phyloP scores from a whole-genome alignment of 35 echinoderm and acorn worm species.

The Apostichopus californicus region DNA sequence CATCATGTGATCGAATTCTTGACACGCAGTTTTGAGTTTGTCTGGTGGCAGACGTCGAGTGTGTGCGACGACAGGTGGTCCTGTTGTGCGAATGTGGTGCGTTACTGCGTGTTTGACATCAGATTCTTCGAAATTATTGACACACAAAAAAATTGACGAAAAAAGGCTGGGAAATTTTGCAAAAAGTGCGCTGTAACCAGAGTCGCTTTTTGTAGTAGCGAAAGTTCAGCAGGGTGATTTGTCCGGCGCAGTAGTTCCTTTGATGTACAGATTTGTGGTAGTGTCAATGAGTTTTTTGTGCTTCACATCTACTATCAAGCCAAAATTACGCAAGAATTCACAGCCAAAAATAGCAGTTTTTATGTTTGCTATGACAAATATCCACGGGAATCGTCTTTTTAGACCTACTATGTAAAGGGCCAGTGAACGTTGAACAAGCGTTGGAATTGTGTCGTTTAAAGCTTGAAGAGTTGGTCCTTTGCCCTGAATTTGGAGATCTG shows the following conservation, averaged over 20 bases:
- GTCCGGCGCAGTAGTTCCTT: not conserved
- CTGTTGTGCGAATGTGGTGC: constrained; percentile 46
- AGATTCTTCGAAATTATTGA: not conserved
- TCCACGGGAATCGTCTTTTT: not conserved
- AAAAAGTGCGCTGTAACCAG: not conserved
- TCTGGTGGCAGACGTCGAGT: constrained; percentile 38
- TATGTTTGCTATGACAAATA: constrained; percentile 12
- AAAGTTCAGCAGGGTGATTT: not conserved
- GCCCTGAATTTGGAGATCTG: not conserved
- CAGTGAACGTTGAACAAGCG: constrained; percentile 6
- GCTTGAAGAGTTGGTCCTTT: constrained; percentile 26
- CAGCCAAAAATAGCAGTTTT: not conserved
- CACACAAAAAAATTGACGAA: too few relatives aligned
- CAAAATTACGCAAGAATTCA: constrained; percentile 51
- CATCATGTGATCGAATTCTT: constrained; percentile 58
- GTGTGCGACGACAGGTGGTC: constrained; percentile 15
- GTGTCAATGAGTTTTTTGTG: not conserved
- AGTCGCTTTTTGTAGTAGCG: not conserved
- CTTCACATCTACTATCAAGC: constrained; percentile 14
- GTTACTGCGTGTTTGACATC: constrained; percentile 50
- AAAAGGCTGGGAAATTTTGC: not conserved
- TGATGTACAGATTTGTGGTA: not conserved
- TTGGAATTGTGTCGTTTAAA: constrained; percentile 4
- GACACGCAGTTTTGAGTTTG: not conserved
- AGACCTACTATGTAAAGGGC: constrained; percentile 37